Conservation (phyloP, 2,797 vertebrate genomes). For the Eutrigla gurnardus region DNA sequence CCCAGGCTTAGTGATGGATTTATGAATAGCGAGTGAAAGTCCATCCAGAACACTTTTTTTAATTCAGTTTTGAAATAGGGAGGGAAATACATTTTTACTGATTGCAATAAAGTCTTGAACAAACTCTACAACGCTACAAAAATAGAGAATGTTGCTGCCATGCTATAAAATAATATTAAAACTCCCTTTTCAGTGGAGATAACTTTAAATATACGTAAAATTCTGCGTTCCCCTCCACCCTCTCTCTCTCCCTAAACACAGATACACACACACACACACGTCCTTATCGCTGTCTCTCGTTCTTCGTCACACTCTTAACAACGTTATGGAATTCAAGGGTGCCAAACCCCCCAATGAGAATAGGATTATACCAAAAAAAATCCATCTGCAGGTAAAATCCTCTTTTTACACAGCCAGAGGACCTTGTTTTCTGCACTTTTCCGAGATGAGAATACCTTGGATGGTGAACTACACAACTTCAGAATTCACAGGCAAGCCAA, state of each 20-base stretch:
- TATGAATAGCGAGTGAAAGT: neutral
- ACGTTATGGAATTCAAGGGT: neutral
- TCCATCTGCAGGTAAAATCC: constrained; percentile 1
- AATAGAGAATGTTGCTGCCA: neutral
- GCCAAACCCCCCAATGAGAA: neutral
- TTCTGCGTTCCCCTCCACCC: neutral
- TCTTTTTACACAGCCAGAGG: neutral
- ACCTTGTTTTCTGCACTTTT: neutral
- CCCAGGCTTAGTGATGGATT: neutral
- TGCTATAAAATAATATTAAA: neutral
- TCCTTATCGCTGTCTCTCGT: neutral
- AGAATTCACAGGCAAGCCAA: neutral
- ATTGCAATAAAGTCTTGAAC: constrained; percentile 3
- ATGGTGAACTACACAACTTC: constrained; percentile 2
- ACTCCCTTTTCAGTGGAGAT: neutral
- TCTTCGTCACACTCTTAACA: constrained; percentile 1
- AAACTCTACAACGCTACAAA: neutral
- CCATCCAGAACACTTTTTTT: neutral
- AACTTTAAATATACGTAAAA: neutral
- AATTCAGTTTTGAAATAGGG: neutral
- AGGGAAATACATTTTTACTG: neutral
- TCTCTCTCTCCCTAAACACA: neutral
- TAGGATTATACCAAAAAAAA: constrained; percentile 7
- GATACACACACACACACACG: neutral
- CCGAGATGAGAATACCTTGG: neutral